These are phyloP conservation scores for Urocynchramus pylzowi DNA, from an alignment of 2,113 vertebrate species.

Conservation along the genomic window DNA sequence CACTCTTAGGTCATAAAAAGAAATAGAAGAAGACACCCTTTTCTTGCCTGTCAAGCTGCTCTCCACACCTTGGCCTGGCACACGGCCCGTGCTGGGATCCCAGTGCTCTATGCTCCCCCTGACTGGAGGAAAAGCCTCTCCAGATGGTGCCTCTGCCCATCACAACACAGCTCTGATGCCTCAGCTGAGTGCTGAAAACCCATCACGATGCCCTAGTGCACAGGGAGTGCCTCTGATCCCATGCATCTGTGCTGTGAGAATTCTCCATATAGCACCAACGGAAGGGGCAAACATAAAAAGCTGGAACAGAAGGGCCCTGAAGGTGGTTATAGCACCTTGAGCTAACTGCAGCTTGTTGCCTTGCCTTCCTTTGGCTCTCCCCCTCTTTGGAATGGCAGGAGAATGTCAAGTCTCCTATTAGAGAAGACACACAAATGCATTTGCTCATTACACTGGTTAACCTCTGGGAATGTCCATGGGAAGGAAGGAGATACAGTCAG, in stretches of 20 bases:
- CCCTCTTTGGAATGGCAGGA: not conserved
- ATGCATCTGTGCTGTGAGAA: fast-evolving
- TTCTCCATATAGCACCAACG: not conserved
- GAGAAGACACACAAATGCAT: not conserved
- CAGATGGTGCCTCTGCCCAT: not conserved
- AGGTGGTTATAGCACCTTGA: not conserved
- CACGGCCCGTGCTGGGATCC: fast-evolving
- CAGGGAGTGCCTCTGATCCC: not conserved
- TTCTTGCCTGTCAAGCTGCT: not conserved
- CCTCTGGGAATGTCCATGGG: not conserved
- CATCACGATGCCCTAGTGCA: not conserved
- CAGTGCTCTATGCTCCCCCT: fast-evolving
- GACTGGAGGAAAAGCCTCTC: not conserved
- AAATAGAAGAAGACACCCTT: not conserved
- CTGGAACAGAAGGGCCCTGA: not conserved
- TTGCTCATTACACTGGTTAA: not conserved
- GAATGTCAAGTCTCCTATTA: not conserved
- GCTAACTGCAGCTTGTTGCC: not conserved
- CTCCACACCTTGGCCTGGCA: not conserved
- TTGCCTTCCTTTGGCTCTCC: not conserved
- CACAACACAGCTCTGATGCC: not conserved
- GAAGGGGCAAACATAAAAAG: not conserved
- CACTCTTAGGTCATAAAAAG: not conserved
- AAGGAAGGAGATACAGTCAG: not conserved
- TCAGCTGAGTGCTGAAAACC: not conserved